phyloP scores from a whole-genome alignment of 2,113 vertebrate genomes.

The Rhegmatorhina hoffmannsi region DNA sequence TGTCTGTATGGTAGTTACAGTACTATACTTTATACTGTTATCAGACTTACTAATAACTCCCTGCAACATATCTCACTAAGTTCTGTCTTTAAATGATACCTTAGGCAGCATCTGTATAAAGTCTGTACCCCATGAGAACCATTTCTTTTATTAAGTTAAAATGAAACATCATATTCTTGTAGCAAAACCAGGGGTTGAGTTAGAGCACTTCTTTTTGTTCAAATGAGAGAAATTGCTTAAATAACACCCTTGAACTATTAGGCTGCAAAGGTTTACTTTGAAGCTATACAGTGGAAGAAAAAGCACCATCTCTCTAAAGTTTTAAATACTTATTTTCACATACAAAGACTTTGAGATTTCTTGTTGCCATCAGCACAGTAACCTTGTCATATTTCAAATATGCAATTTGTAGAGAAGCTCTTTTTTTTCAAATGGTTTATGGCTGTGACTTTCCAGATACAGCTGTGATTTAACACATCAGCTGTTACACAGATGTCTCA shows the following conservation, averaged over 20 bases:
- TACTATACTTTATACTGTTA: neutral
- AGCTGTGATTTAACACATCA: slow-evolving; percentile 34
- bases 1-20: neutral
- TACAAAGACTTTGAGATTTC: neutral
- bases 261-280: slow-evolving; percentile 30
- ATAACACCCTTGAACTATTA: slow-evolving; percentile 30
- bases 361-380: neutral
- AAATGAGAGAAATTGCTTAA: slow-evolving; percentile 28
- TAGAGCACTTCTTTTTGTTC: neutral
- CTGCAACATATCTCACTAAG: neutral
- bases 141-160: slow-evolving; percentile 14
- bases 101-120: neutral
- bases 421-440: neutral
- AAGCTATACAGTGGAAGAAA: neutral
- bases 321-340: slow-evolving; percentile 22
- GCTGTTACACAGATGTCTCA: neutral
- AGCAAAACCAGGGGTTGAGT: neutral
- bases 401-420: neutral
- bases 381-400: slow-evolving; percentile 19
- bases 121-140: neutral
- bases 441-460: neutral
- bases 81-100: neutral
- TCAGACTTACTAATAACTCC: neutral
- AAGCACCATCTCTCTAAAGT: neutral
- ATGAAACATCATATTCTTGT: neutral